Evolutionary conservation across 2,113 vertebrate species (phyloP).

Genomic region (Anoura caudifer): DNA sequence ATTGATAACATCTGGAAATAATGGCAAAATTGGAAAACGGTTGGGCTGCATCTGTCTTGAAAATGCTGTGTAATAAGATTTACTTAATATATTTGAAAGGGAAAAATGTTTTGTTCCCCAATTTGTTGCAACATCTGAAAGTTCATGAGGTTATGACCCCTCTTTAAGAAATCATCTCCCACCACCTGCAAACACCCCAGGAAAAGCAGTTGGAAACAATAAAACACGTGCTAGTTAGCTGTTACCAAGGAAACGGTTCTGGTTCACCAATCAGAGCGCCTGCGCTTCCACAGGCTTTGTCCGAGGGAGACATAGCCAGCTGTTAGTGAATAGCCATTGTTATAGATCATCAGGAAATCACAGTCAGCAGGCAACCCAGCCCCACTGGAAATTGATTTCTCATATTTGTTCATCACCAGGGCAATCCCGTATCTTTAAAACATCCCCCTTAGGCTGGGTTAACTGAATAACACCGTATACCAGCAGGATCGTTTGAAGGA

Average conservation of each 20-base stretch:
- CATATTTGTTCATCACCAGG: conserved; percentile 64
- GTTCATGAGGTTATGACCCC: conserved; percentile 88
- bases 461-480: conserved; percentile 48
- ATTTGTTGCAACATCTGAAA: conserved; percentile 91
- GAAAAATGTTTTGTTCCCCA: conserved; percentile 82
- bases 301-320: conserved; percentile 84
- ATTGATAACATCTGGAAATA: conserved; percentile 80
- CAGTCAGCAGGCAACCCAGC: conserved; percentile 74
- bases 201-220: conserved; percentile 90
- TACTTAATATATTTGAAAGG: conserved; percentile 83
- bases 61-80: conserved; percentile 82
- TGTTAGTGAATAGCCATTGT: conserved; percentile 86
- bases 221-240: conserved; percentile 90
- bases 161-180: conserved; percentile 82
- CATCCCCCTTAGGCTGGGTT: conserved; percentile 36
- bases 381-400: conserved; percentile 70
- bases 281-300: conserved; percentile 83
- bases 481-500: neutral
- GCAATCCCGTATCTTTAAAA: conserved; percentile 55
- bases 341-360: conserved; percentile 82
- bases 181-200: conserved; percentile 86
- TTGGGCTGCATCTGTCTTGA: conserved; percentile 76
- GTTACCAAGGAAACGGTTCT: conserved; percentile 89
- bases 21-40: conserved; percentile 70
- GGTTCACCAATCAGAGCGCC: conserved; percentile 83